Evolutionary conservation across 2,113 vertebrate genomes (phyloP), one percentile per base, ranked within the genome.

Genomic region (Actenoides hombroni): DNA sequence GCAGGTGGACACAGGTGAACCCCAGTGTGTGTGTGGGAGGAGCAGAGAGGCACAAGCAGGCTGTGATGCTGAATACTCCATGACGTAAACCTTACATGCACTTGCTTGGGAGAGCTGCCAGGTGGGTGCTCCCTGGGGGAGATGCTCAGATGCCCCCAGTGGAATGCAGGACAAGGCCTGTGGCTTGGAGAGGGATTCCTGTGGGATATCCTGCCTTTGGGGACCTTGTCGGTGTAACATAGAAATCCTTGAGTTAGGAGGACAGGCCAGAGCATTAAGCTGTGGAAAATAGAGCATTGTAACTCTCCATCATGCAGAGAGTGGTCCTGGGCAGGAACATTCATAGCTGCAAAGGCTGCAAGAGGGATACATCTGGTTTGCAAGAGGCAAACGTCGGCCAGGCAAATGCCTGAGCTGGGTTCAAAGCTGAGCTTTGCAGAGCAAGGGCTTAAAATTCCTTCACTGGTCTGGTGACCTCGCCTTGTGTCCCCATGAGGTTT

Each of bases 151-250:
- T 49, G 68, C 9, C 37, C 73, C 31, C 4, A 2, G 10, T 2
- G 12, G 23, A 63, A 48, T 28, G 24, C 37, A 33, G 57, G 49
- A 19, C 59, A 42, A 21, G 29, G 20, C 56, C 46, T 15, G 4
- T 1, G 9, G 73, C 44, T 64, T 1, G 1, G 9, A n/a, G 35
- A 16, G 25, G 42, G 21, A 4, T 39, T 42, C 67, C 82, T 3
- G 0, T 0, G 3, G 39, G 67, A 15, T 26, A 35, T 5, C 48
- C 12, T 13, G 59, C 26, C 39, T 10, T 33, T 16, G 59, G 54
- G 48, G 12, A 17, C 19, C 15, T 77, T 10, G 1, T 6, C 1
- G 2, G 5, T 13, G n/a, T 31, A 20, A 35, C 0, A 0, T 9
- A 53, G 76, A 63, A 39, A 65, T 26, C 35, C 31, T 37, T 5